A percentile compares a stretch with the other conserved stretches of the same genome.
Conservation (phyloP, 2,888 invertebrate species). For the Heteropelma amictum region DNA sequence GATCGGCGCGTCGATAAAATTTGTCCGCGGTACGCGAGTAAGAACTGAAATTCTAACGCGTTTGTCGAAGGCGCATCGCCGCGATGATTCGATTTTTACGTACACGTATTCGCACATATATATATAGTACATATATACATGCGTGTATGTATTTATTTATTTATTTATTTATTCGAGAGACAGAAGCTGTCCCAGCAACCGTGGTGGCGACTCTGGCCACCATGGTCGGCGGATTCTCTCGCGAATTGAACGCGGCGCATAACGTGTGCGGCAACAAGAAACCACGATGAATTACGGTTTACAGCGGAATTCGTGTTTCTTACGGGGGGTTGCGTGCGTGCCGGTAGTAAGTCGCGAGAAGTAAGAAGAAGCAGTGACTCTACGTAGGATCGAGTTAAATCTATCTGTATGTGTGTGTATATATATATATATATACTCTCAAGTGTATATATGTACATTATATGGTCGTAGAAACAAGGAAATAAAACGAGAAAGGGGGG, state of each 20-base stretch:
- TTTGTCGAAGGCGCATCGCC: conserved; percentile 61
- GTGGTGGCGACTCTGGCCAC: conserved; percentile 24
- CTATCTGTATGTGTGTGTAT: background rate
- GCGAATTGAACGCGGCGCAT: conserved; percentile 48
- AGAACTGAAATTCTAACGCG: conserved; percentile 71
- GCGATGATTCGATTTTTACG: conserved; percentile 14
- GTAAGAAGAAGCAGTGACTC: conserved; percentile 21
- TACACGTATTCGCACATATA: background rate
- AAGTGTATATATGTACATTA: background rate
- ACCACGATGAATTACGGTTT: conserved; percentile 74
- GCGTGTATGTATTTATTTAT: conserved; percentile 3
- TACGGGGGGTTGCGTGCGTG: conserved; percentile 57
- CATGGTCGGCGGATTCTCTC: conserved; percentile 20
- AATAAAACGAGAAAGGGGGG: background rate
- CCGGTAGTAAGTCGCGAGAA: conserved; percentile 27
- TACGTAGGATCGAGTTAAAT: conserved; percentile 14
- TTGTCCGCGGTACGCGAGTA: conserved; percentile 65
- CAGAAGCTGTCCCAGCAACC: conserved; percentile 31
- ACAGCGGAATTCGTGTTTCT: conserved; percentile 76
- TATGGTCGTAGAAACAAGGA: background rate
- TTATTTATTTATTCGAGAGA: too few species aligned
- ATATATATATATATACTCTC: background rate
- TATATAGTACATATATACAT: background rate
- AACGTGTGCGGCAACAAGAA: conserved; percentile 60
- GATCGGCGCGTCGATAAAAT: conserved; percentile 70